Evolutionary conservation across 2,888 invertebrate species (phyloP), one percentile per base, ranked within the genome.

Genomic region (Ernsta delagoae): DNA sequence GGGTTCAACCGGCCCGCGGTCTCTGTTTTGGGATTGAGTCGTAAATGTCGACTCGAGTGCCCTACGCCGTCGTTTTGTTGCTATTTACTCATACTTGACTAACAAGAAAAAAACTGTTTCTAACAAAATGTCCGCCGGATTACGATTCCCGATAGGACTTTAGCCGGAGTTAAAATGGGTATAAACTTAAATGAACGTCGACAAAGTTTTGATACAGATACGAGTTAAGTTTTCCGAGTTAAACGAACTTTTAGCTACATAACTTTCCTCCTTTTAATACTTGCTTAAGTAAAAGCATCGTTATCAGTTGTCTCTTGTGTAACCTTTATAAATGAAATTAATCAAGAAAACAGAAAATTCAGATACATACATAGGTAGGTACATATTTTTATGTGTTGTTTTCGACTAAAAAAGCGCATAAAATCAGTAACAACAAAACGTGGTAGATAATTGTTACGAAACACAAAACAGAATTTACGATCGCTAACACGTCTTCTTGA

Each of bases 11-110:
- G 80, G 83, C 78, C 81, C 83, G 81, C 88, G 86, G 84, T 84
- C 84, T 84, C 81, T 84, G 90, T 85, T 87, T 90, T 83, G 83
- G 86, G 88, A 93, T 93, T 90, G 91, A 92, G 92, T 91, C 92
- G 91, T 93, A 93, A 93, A 93, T 80, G 92, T 92, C 93, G 86
- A 83, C 78, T 88, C 86, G 84, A 89, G 88, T 88, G 84, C 84
- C 80, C 86, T 83, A 80, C 77, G 83, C 87, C 82, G 87, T 90
- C 85, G 84, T 84, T 89, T 83, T 85, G 79, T 77, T 83, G 85
- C 88, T 88, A 89, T 90, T 89, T 90, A 87, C 85, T 82, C 78
- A 79, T 79, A 83, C 80, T 84, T 78, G 79, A 81, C 73, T 73
- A 69, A 71, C 72, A 83, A 81, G 82, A 83, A 84, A 72, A 74